Conservation (phyloP, 2,888 invertebrate genomes). For the Cylindroiulus punctatus region DNA sequence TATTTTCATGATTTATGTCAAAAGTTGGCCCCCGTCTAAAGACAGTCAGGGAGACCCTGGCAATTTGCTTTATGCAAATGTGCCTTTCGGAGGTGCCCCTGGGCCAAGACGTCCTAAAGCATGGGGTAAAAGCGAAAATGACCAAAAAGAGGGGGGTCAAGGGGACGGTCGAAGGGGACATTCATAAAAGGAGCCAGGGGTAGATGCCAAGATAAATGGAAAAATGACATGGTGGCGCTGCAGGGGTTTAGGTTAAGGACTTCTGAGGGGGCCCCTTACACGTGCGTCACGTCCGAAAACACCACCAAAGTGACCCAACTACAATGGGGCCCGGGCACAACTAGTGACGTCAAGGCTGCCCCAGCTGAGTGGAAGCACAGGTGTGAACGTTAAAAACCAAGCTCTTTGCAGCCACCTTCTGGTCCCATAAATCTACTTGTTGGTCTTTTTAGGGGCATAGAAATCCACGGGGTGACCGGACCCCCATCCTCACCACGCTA, state of each 20-base stretch:
- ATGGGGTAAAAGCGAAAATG: background rate
- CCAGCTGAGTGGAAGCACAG: background rate
- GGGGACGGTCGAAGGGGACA: background rate
- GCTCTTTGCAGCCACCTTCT: background rate
- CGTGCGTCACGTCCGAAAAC: background rate
- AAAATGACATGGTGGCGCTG: slow-evolving; percentile 1
- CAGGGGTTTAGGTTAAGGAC: slow-evolving; percentile 10
- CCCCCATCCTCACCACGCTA: background rate
- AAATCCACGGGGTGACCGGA: background rate
- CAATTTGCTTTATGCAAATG: background rate
- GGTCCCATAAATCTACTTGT: background rate
- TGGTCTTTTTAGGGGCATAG: background rate
- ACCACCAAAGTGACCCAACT: too few relatives aligned
- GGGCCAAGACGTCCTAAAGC: background rate
- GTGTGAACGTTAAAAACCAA: background rate
- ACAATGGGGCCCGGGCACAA: background rate
- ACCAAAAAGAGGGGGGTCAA: background rate
- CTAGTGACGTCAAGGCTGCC: background rate
- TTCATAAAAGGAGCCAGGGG: background rate
- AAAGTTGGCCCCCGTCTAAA: background rate
- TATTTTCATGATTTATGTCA: background rate
- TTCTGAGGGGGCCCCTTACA: background rate
- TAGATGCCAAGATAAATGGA: background rate
- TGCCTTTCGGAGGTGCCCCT: background rate
- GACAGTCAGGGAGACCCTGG: background rate